Base-by-base conservation (phyloP, 2,797 vertebrate genomes). In the Gymnocypris eckloni region DNA sequence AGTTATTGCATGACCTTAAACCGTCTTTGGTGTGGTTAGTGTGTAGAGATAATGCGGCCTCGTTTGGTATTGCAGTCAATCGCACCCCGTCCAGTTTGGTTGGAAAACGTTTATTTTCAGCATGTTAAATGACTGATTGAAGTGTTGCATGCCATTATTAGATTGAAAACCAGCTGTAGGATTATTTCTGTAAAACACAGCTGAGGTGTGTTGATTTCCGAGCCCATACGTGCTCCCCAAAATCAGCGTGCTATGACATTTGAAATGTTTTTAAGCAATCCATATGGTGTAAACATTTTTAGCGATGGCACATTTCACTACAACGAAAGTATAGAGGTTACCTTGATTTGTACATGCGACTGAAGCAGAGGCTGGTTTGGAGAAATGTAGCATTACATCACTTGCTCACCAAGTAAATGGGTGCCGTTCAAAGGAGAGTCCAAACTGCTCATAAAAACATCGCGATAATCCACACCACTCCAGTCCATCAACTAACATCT, bases 361-460 rank as follows among this genome's bases (percentile, higher is more conserved):
- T 90, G 81, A 89, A 81, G 86, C 85, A 87, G 11, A 86, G 86
- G 86, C 86, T 88, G 88, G 89, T 33, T 33, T 33, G 33, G 33
- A 33, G 33, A 37, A 37, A 18, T 37, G 1, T 8, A 18, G 33
- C 66, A 67, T 39, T 9, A 67, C 0, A 37, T 37, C 28, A 37
- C 64, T 33, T 33, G 64, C 13, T 66, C 1, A 5, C 61, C 25
- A 64, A 66, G 64, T 66, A 28, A 11, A 59, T 59, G 22, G 56
- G 22, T n/a, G 56, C 56, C 56, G 4, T 16, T 28, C 25, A 28
- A 64, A 59, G n/a, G 22, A 64, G 59, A 28, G 59, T 2, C 28
- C n/a, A 28, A 61, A 66, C 64, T 7, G 33, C 33, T 33, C 2
- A 33, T 33, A 33, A 33, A 33, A 33, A 33, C 33, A 33, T 33